Evolutionary conservation across 2,797 vertebrate species (phyloP).

Genomic region (Anas bahamensis): DNA sequence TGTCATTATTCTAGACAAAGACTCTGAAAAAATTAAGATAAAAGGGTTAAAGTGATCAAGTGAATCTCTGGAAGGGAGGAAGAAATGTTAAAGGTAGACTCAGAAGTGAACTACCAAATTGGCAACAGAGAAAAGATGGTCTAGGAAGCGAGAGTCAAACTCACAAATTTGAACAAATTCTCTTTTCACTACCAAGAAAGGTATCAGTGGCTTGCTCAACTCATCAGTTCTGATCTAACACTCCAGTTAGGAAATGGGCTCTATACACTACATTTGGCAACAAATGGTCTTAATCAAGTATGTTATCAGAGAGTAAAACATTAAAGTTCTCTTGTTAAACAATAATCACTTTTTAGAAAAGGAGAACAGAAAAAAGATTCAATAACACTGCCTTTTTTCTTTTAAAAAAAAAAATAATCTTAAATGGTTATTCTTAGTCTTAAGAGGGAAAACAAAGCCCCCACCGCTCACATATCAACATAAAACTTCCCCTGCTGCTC

Average conservation of each 20-base stretch:
- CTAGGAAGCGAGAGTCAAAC: not conserved
- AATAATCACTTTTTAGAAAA: not conserved
- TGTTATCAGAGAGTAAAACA: not conserved
- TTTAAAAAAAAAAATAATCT: not conserved
- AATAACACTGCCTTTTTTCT: not conserved
- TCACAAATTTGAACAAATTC: not conserved
- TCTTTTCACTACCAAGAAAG: not conserved
- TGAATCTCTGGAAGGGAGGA: not conserved
- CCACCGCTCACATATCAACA: not conserved
- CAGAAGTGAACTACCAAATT: not conserved
- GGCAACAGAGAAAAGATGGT: not conserved
- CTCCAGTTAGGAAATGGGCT: not conserved
- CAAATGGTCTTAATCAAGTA: not conserved
- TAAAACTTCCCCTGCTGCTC: not conserved
- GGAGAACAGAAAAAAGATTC: not conserved
- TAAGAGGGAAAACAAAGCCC: not conserved
- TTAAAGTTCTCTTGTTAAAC: not conserved
- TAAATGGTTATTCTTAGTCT: not conserved
- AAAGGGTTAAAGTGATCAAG: not conserved
- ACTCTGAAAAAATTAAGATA: not conserved
- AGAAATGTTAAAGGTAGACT: not conserved
- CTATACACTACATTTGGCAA: not conserved
- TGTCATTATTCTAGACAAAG: not conserved
- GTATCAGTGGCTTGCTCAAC: not conserved
- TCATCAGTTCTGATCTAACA: not conserved